Percentiles rank a stretch among this genome's conserved stretches.
Evolutionary conservation across 2,888 invertebrate genomes (phyloP).

Genomic region (Cheilosia soror): DNA sequence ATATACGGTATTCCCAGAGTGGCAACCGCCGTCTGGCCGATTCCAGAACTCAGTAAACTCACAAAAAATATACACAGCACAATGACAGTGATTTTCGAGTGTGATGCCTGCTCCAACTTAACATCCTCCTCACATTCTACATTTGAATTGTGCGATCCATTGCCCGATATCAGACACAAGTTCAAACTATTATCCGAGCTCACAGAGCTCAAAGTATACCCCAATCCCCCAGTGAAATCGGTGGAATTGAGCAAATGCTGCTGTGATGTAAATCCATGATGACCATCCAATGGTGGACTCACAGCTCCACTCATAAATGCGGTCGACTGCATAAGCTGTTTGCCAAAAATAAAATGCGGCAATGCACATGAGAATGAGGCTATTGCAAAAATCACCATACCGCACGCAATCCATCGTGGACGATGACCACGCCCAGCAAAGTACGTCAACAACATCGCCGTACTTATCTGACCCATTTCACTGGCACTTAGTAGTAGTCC

Average conservation of each 20-base stretch:
- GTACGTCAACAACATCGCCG: constrained; percentile 93
- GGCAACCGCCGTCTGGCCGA: constrained; percentile 96
- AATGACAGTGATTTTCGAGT: constrained; percentile 90
- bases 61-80: constrained; percentile 95
- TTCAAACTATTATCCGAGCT: constrained; percentile 78
- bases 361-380: constrained; percentile 94
- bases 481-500: constrained; percentile 95
- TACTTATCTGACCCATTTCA: constrained; percentile 96
- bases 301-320: constrained; percentile 77
- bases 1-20: constrained; percentile 97
- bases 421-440: constrained; percentile 96
- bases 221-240: constrained; percentile 33
- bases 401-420: constrained; percentile 96
- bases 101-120: constrained; percentile 87
- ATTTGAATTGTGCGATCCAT: constrained; percentile 55
- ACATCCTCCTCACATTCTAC: constrained; percentile 86
- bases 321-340: constrained; percentile 86
- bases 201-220: constrained; percentile 60
- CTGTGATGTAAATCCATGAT: constrained; percentile 15
- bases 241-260: constrained; percentile 60
- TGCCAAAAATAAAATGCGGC: constrained; percentile 94
- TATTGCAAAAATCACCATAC: constrained; percentile 94
- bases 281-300: not conserved
- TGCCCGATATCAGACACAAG: constrained; percentile 80
- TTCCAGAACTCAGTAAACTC: constrained; percentile 93